phyloP scores from a whole-genome alignment of 2,888 invertebrate species.

The Amblyteles armatorius region DNA sequence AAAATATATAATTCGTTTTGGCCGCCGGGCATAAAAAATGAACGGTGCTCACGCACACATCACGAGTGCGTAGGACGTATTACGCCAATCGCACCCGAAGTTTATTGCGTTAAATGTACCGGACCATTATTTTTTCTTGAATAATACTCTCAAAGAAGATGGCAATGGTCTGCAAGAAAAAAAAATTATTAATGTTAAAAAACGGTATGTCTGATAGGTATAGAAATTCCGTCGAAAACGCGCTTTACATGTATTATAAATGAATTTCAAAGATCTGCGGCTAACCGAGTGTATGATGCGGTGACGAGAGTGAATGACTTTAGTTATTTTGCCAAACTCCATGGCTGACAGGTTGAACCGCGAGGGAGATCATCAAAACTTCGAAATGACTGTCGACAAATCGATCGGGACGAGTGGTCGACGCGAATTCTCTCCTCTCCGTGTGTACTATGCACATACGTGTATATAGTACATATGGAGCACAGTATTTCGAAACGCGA shows the following conservation, averaged over 20 bases:
- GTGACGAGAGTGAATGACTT: conserved; percentile 60
- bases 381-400: conserved; percentile 68
- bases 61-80: not conserved
- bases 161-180: conserved; percentile 24
- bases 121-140: not conserved
- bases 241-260: conserved; percentile 28
- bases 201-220: conserved; percentile 11
- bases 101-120: conserved; percentile 16
- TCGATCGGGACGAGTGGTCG: conserved; percentile 61
- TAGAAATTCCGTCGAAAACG: not conserved
- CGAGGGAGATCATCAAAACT: conserved; percentile 68
- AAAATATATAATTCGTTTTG: conserved; percentile 49
- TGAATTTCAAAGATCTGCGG: conserved; percentile 63
- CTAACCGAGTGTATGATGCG: conserved; percentile 58
- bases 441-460: not conserved
- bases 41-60: not conserved
- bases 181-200: no score
- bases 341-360: conserved; percentile 58
- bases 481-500: conserved; percentile 52
- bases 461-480: not conserved
- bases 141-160: not conserved
- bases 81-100: conserved; percentile 8
- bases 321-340: conserved; percentile 62
- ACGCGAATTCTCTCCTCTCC: conserved; percentile 13
- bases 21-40: conserved; percentile 32